Base-by-base conservation (phyloP, 2,797 vertebrate species). In the Melanotaenia pygmaea region DNA sequence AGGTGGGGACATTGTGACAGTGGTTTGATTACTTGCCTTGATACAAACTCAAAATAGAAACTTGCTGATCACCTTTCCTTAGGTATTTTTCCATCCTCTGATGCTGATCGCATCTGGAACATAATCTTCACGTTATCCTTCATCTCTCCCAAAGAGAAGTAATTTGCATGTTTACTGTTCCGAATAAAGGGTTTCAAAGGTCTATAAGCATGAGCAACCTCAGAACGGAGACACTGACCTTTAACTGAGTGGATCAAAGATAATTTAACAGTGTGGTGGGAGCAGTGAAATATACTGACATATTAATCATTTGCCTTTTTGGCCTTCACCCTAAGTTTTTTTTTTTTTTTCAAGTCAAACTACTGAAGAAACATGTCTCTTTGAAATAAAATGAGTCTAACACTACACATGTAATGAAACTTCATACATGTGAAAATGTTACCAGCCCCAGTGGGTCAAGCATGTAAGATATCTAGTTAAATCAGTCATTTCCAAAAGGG, bases 61-160 rank as follows among this genome's bases (percentile, higher is more conserved):
- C 59, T 40, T 12, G 0, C 18, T 45, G 13, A 26, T 79, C 51
- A 53, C 20, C 2, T 47, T 57, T 50, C 35, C 58, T 73, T 45
- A 58, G 37, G 67, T 70, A 53, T 74, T 82, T 67, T 66, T 40
- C 13, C 35, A 62, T 34, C 28, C 2, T 62, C 56, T 82, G 73
- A 89, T 71, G 77, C 35, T 59, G 68, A 87, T 86, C 80, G 87
- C 63, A 86, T 77, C 80, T 82, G 70, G 64, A 81, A 72, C 56
- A 61, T 58, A 61, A 69, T 73, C 76, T 72, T 77, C 11, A 58
- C 74, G 69, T 51, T 11, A 50, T 26, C 62, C 43, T 69, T 81
- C 70, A 79, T 79, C 67, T 70, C 69, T 59, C 18, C 43, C 75
- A 83, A 67, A 77, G 72, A 72, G 76, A 38, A 14, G 28, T 54